Evolutionary conservation across 2,113 vertebrate genomes (phyloP).

Genomic region (Prionailurus bengalensis): DNA sequence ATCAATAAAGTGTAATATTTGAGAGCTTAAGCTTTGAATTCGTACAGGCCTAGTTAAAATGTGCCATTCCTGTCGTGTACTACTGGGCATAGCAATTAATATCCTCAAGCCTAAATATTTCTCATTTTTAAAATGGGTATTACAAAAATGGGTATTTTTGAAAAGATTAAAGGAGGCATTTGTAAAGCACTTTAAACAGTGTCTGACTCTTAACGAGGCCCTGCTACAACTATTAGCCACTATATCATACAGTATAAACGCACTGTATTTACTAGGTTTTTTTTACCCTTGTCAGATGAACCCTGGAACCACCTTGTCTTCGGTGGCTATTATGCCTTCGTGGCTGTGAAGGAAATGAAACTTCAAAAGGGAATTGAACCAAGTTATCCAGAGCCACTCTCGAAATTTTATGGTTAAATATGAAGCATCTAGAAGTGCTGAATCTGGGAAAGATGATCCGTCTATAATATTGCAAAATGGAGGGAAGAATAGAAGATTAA

Average conservation of each 20-base stretch:
- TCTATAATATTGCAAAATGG: constrained; percentile 54
- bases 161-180: neutral
- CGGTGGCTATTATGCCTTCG: neutral
- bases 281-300: neutral
- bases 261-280: neutral
- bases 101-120: neutral
- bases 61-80: too few species aligned
- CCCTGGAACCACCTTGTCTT: neutral
- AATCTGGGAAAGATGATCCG: constrained; percentile 56
- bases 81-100: neutral
- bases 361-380: constrained; percentile 57
- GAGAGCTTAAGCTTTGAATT: neutral
- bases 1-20: neutral
- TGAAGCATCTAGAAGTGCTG: constrained; percentile 65
- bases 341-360: constrained; percentile 48
- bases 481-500: constrained; percentile 69
- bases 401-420: constrained; percentile 63
- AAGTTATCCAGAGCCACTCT: constrained; percentile 54
- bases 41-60: neutral
- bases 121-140: neutral
- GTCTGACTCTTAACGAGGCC: neutral
- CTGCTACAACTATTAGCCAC: neutral
- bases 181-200: neutral
- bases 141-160: neutral
- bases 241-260: neutral